A percentile compares a stretch with the other conserved stretches of the same genome.
These are phyloP conservation scores for Tiphia femorata DNA, from an alignment of 2,888 invertebrate species.

Conservation along the genomic window DNA sequence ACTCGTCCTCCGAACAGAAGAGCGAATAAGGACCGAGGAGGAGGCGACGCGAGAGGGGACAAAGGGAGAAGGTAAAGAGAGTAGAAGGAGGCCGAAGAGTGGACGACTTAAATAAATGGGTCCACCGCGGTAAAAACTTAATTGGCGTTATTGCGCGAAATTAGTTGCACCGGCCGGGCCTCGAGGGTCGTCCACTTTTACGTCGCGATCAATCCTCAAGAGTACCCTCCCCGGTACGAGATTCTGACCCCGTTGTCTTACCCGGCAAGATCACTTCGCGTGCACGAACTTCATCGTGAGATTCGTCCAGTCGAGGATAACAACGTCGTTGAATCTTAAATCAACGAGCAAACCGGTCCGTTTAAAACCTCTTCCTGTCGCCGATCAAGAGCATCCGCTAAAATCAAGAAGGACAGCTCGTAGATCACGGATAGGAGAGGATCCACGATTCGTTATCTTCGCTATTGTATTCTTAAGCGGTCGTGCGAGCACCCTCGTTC, in stretches of 20 bases:
- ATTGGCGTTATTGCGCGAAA: constrained; percentile 57
- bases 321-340: too few relatives aligned
- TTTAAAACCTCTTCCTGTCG: too few relatives aligned
- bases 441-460: too few relatives aligned
- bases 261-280: constrained; percentile 1
- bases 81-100: background rate
- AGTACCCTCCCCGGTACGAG: too few relatives aligned
- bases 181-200: constrained; percentile 20
- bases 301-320: too few relatives aligned
- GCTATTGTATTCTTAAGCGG: too few relatives aligned
- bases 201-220: constrained; percentile 29
- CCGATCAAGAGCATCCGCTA: too few relatives aligned
- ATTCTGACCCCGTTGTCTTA: background rate
- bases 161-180: constrained; percentile 39
- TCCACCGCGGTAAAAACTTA: constrained; percentile 53
- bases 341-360: too few relatives aligned
- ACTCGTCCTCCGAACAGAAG: too few relatives aligned
- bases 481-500: constrained; percentile 38
- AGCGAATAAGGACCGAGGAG: too few relatives aligned
- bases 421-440: too few relatives aligned
- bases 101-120: constrained; percentile 39
- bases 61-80: background rate
- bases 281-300: constrained; percentile 7
- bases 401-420: too few relatives aligned
- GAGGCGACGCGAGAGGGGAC: background rate